A percentile compares a stretch with the other conserved stretches of the same genome.
Evolutionary conservation across 2,113 vertebrate genomes (phyloP).

Genomic region (Semnornis frantzii): DNA sequence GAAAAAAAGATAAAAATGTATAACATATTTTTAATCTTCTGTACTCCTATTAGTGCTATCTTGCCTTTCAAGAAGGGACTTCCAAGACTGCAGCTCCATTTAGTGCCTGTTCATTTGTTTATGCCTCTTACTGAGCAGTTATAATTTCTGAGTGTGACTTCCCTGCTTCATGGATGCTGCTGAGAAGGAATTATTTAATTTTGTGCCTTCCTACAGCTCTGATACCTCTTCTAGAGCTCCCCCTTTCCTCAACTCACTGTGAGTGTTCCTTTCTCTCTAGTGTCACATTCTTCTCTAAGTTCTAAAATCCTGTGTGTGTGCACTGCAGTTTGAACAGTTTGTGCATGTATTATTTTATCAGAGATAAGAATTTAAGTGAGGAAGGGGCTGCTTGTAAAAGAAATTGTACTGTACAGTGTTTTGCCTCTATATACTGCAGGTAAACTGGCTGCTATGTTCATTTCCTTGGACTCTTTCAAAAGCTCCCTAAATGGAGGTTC

Average conservation of each 20-base stretch:
- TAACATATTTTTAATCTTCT: not conserved
- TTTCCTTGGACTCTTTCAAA: slow-evolving; percentile 75
- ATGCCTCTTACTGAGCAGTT: not conserved
- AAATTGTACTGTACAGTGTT: slow-evolving; percentile 58
- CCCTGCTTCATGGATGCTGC: slow-evolving; percentile 20
- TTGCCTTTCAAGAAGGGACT: not conserved
- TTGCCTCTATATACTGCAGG: slow-evolving; percentile 74
- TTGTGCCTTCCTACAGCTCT: not conserved
- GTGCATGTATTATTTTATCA: slow-evolving; percentile 72
- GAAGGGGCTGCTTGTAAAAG: slow-evolving; percentile 68
- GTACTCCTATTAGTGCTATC: not conserved
- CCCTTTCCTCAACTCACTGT: not conserved
- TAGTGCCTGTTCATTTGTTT: slow-evolving; percentile 16
- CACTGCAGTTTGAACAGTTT: slow-evolving; percentile 51
- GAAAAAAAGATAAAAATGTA: not conserved
- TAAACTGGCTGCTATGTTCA: slow-evolving; percentile 82
- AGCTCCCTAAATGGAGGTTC: slow-evolving; percentile 80
- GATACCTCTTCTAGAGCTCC: not conserved
- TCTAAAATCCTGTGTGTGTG: slow-evolving; percentile 63
- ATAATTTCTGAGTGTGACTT: not conserved
- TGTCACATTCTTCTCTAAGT: slow-evolving; percentile 31
- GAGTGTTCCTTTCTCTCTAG: slow-evolving; percentile 25
- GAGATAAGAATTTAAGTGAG: slow-evolving; percentile 45
- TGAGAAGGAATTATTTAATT: slow-evolving; percentile 18
- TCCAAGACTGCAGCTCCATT: slow-evolving; percentile 16